These are phyloP conservation scores for Dolichopus griseipennis DNA, from an alignment of 2,888 invertebrate species.

Conservation along the genomic window DNA sequence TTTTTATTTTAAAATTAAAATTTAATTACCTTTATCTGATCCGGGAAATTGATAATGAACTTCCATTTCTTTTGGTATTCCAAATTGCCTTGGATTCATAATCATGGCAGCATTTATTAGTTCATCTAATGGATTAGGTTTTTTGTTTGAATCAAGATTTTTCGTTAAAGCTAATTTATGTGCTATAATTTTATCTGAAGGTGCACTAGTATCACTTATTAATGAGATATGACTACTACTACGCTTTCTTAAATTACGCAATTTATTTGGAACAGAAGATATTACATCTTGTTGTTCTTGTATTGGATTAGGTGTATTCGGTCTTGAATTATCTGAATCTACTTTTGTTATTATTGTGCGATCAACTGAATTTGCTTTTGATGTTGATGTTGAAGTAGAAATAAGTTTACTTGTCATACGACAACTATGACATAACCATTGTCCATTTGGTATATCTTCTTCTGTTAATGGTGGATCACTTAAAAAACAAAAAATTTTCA, in stretches of 20 bases:
- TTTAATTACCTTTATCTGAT: slow-evolving; percentile 65
- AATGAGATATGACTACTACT: slow-evolving; percentile 35
- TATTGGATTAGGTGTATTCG: slow-evolving; percentile 32
- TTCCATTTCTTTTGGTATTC: slow-evolving; percentile 71
- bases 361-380: slow-evolving; percentile 43
- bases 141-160: slow-evolving; percentile 39
- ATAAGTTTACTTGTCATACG: slow-evolving; percentile 37
- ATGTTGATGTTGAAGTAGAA: slow-evolving; percentile 33
- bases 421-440: slow-evolving; percentile 88
- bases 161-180: slow-evolving; percentile 28
- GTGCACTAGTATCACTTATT: slow-evolving; percentile 33
- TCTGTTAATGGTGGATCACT: slow-evolving; percentile 90
- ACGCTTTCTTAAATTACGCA: slow-evolving; percentile 41
- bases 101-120: slow-evolving; percentile 73
- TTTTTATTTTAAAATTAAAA: slow-evolving; percentile 23
- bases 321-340: slow-evolving; percentile 24
- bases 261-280: slow-evolving; percentile 40
- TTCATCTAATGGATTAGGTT: slow-evolving; percentile 60
- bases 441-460: slow-evolving; percentile 79
- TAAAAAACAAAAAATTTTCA: slow-evolving; percentile 25
- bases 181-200: slow-evolving; percentile 22
- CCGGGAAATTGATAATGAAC: slow-evolving; percentile 72
- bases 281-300: slow-evolving; percentile 20
- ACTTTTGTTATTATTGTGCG: slow-evolving; percentile 28
- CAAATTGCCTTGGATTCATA: slow-evolving; percentile 85